These are phyloP conservation scores for Calameuta pallipes DNA, from an alignment of 2,888 invertebrate species.

Conservation along the genomic window DNA sequence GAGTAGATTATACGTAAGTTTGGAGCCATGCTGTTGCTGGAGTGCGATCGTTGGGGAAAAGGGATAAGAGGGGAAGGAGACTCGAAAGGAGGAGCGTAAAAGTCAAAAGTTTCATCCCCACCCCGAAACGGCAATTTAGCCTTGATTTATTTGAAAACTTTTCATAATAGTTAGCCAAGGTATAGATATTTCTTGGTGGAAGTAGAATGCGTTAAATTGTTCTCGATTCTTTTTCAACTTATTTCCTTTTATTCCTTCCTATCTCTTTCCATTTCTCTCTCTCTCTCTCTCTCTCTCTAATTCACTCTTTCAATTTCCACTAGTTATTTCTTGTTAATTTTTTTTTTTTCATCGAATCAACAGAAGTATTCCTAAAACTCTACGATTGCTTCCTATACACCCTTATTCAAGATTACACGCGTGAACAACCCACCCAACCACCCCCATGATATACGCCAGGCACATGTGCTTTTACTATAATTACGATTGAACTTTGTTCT, in stretches of 20 bases:
- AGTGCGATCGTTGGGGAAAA: conserved; percentile 37
- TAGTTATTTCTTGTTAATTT: neutral
- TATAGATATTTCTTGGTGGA: conserved; percentile 41
- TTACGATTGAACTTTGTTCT: neutral
- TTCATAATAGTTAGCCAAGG: conserved; percentile 51
- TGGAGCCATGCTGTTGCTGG: conserved; percentile 28
- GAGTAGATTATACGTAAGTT: conserved; percentile 41
- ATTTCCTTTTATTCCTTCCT: neutral
- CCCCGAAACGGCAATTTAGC: conserved; percentile 47
- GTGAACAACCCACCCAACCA: neutral
- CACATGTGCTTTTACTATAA: neutral
- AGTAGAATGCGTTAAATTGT: conserved; percentile 49
- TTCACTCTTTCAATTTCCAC: neutral
- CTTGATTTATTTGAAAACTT: conserved; percentile 58
- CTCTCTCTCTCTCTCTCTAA: neutral
- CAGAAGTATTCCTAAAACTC: neutral
- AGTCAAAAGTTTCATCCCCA: conserved; percentile 44
- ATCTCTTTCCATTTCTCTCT: neutral
- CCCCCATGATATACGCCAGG: neutral
- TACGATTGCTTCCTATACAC: neutral
- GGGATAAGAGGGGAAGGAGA: conserved; percentile 37
- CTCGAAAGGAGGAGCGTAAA: conserved; percentile 28
- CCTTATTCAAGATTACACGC: neutral
- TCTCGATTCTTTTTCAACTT: conserved; percentile 17
- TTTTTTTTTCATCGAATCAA: neutral